Base-by-base conservation (phyloP, 2,888 invertebrate species). In the Agrotis ipsilon region DNA sequence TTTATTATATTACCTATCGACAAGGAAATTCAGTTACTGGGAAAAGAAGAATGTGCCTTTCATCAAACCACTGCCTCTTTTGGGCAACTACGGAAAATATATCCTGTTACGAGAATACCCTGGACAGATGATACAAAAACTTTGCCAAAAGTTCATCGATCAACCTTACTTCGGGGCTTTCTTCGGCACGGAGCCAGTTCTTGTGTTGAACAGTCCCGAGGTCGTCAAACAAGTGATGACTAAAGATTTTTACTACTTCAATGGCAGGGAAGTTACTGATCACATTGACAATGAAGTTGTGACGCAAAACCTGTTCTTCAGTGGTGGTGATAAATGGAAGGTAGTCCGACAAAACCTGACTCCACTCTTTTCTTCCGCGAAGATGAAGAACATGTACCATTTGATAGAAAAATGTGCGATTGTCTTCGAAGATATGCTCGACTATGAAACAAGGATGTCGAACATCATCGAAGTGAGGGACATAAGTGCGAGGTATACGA, bases 381-480 rank as follows among this genome's bases (percentile, higher is more conserved):
- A 93, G 78, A 91, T 93, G 87, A 93, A 87, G 68, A 91, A 87
- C 6, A 93, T 93, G 93, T 93, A 90, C 55, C 70, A 88, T 72
- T 82, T 93, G 45, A 88, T 93, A 1, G 82, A 88, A 48, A 84
- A 86, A 16, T 90, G 89, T 67, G 60, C 82, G 3, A 32, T 76
- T 1, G 69, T 48, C 0, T 84, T 92, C 0, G 89, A 92, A 68
- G 70, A 77, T 0, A 61, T 90, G 48, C 74, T 93, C 0, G 84
- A 89, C n/a, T 67, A 83, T 11, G 86, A 85, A 49, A 65, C 58
- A 0, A 27, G 55, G 0, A 66, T 43, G 0, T 68, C 54, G 5
- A 6, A 32, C n/a, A 32, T 55, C 54, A n/a, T 55, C n/a, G 54
- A 55, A 55, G n/a, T 32, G 6, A 55, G 54, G n/a, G 1, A 13